These are phyloP conservation scores for Drosophila multiciliata DNA, from an alignment of 2,888 invertebrate species.

Conservation along the genomic window DNA sequence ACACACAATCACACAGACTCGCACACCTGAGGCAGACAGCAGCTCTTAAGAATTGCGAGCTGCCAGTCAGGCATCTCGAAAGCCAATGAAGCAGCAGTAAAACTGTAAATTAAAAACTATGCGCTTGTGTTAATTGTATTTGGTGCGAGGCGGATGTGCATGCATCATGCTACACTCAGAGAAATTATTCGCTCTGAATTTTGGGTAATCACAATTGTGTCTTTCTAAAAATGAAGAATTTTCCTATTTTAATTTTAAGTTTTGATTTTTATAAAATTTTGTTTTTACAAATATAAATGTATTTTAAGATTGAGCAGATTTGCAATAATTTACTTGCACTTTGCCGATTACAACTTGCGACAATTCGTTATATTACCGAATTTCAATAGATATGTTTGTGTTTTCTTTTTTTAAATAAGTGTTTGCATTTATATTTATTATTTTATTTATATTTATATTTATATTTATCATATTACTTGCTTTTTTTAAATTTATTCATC, in stretches of 20 bases:
- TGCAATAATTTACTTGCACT: no score
- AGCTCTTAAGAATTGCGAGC: slow-evolving; percentile 17
- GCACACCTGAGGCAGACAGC: slow-evolving; percentile 11
- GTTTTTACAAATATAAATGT: no score
- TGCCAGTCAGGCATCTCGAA: slow-evolving; percentile 15
- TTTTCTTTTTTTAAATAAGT: no score
- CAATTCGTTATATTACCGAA: no score
- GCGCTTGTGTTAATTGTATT: slow-evolving; percentile 53
- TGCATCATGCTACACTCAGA: slow-evolving; percentile 31
- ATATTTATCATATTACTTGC: no score
- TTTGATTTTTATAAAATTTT: neutral
- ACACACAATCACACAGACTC: slow-evolving; percentile 7
- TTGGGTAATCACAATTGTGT: neutral
- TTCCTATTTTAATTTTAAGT: neutral
- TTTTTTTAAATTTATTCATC: no score
- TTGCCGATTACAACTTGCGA: no score
- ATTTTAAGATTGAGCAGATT: no score
- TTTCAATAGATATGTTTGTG: no score
- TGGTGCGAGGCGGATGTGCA: slow-evolving; percentile 31
- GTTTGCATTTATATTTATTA: no score
- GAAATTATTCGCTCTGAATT: neutral
- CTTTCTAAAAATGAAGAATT: neutral
- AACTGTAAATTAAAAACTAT: slow-evolving; percentile 51
- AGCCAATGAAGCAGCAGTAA: slow-evolving; percentile 57
- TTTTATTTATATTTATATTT: no score